Percentiles rank a stretch among this genome's conserved stretches.
These are phyloP conservation scores for Eupithecia exiguata DNA, from an alignment of 2,888 invertebrate genomes.

Conservation along the genomic window DNA sequence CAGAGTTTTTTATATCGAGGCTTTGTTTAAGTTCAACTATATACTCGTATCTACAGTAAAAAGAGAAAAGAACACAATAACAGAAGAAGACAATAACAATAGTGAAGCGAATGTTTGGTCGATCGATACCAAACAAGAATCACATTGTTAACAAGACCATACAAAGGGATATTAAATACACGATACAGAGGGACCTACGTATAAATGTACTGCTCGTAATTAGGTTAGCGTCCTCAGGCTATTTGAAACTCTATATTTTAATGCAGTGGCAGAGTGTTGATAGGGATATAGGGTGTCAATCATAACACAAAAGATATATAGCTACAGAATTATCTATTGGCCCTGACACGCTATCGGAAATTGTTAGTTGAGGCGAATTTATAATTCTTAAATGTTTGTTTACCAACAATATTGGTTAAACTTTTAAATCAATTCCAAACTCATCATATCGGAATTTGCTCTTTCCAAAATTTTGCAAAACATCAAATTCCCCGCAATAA, in stretches of 20 bases:
- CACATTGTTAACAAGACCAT: not conserved
- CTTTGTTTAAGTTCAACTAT: not conserved
- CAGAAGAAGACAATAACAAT: not conserved
- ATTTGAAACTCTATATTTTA: not conserved
- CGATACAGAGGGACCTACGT: not conserved
- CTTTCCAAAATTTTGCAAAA: slow-evolving; percentile 60
- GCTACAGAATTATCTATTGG: not conserved
- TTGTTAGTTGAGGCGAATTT: slow-evolving; percentile 33
- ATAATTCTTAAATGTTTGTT: not conserved
- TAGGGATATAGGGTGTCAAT: not conserved
- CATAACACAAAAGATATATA: not conserved
- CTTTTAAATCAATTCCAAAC: slow-evolving; percentile 18
- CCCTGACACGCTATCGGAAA: not conserved
- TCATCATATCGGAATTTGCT: slow-evolving; percentile 44
- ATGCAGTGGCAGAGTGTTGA: not conserved
- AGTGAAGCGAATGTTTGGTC: not conserved
- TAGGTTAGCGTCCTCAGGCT: not conserved
- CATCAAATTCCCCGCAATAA: slow-evolving; percentile 64
- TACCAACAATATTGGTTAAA: slow-evolving; percentile 2
- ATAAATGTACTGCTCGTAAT: not conserved
- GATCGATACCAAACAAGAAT: not conserved
- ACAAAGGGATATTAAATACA: not conserved
- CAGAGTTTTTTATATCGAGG: slow-evolving; percentile 30
- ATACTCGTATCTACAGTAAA: not conserved
- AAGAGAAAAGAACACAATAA: not conserved